A percentile compares a stretch with the other conserved stretches of the same genome.
Conservation (phyloP, 2,888 invertebrate species). For the Pseudeuparius sepicola region DNA sequence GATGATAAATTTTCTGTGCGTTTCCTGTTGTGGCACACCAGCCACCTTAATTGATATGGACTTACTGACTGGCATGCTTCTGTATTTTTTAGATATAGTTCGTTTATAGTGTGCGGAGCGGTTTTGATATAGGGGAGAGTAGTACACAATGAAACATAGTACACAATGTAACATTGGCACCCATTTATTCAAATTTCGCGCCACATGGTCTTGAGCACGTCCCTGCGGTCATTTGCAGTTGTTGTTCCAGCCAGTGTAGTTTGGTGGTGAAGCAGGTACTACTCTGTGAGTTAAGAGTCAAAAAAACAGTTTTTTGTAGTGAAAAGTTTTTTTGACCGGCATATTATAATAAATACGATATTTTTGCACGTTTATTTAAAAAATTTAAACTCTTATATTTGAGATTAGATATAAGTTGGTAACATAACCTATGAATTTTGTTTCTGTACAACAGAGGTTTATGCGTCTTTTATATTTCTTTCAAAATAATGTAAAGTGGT, state of each 20-base stretch:
- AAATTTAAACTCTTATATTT: conserved; percentile 1
- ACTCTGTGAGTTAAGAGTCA: conserved; percentile 3
- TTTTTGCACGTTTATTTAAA: conserved; percentile 1
- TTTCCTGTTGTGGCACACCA: no score
- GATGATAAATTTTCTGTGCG: no score
- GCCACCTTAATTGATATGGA: no score
- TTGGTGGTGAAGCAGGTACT: conserved; percentile 1
- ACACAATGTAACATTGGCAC: conserved; percentile 2
- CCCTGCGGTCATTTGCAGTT: conserved; percentile 1
- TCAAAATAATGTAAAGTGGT: no score
- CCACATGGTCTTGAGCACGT: conserved; percentile 2
- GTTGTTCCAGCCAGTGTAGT: conserved; percentile 1
- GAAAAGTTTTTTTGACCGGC: conserved; percentile 1
- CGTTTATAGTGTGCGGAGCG: no score
- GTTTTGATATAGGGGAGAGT: no score
- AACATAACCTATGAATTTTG: no score
- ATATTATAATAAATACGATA: conserved; percentile 1
- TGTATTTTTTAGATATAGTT: no score
- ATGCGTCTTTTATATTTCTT: no score
- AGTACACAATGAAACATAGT: conserved; percentile 3
- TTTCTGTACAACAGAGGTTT: no score
- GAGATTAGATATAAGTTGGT: conserved; percentile 2
- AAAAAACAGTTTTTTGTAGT: conserved; percentile 1
- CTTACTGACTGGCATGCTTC: no score
- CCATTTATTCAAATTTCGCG: conserved; percentile 2